Evolutionary conservation across 1,140 invertebrate genomes (phyloP).

Genomic region (Trinorchestia longiramus): DNA sequence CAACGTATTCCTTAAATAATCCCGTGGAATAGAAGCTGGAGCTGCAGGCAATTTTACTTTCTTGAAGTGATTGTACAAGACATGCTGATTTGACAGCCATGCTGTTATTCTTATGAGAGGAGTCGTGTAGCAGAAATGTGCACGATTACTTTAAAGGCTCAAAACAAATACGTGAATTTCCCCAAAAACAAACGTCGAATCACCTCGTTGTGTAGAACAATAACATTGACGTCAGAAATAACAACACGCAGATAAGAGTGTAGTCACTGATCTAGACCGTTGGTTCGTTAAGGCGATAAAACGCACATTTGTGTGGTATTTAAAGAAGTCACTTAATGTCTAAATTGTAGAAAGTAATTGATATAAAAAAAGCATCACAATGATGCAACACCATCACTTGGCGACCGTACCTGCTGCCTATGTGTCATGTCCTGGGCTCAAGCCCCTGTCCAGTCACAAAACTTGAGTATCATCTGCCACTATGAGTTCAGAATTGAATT

Average conservation of each 20-base stretch:
- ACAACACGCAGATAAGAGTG: too few species aligned
- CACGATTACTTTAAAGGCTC: not conserved
- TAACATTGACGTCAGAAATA: too few species aligned
- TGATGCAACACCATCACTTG: not conserved
- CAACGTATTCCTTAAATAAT: not conserved
- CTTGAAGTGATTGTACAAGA: not conserved
- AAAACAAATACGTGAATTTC: not conserved
- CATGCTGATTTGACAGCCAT: not conserved
- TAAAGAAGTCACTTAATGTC: too few species aligned
- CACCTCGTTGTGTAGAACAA: too few species aligned
- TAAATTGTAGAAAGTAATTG: too few species aligned
- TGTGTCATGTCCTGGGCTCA: not conserved
- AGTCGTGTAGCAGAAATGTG: not conserved
- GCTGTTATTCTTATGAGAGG: not conserved
- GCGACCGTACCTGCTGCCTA: not conserved
- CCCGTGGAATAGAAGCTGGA: not conserved
- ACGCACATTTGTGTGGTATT: too few species aligned
- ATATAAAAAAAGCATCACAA: too few species aligned
- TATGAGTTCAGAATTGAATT: not conserved
- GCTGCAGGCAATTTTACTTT: not conserved
- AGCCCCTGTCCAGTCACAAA: not conserved
- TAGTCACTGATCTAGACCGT: too few species aligned
- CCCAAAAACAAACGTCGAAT: not conserved
- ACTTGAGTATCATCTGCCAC: not conserved
- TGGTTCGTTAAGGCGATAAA: too few species aligned